Conservation (phyloP, 1,140 invertebrate genomes). For the Drosophila novamexicana region DNA sequence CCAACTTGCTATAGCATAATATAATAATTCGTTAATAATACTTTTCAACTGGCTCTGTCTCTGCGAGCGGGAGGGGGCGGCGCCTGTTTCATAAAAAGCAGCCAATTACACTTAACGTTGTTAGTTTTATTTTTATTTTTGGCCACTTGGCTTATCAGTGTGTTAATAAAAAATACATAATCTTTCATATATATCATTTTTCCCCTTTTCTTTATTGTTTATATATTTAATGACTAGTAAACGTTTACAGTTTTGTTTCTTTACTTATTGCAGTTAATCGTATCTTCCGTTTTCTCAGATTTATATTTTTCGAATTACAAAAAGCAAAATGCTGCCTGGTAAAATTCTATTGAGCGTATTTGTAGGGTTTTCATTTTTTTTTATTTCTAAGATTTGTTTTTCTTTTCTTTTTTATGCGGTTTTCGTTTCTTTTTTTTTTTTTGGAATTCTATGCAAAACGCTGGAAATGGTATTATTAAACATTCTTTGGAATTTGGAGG, state of each 20-base stretch:
- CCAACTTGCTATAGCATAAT: slow-evolving; percentile 76
- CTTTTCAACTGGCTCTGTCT: slow-evolving; percentile 64
- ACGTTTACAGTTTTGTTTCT: slow-evolving; percentile 62
- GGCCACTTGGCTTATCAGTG: slow-evolving; percentile 53
- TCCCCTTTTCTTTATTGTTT: slow-evolving; percentile 25
- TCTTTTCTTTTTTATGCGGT: neutral
- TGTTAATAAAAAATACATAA: slow-evolving; percentile 76
- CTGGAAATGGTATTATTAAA: slow-evolving; percentile 63
- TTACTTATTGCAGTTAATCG: slow-evolving; percentile 41
- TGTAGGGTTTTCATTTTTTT: slow-evolving; percentile 7
- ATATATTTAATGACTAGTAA: slow-evolving; percentile 79
- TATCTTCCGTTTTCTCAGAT: slow-evolving; percentile 9
- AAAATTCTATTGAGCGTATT: slow-evolving; percentile 55
- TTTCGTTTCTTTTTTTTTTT: slow-evolving; percentile 13
- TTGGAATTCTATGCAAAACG: slow-evolving; percentile 34
- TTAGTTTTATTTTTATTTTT: slow-evolving; percentile 2
- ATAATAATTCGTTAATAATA: slow-evolving; percentile 80
- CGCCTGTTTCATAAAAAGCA: slow-evolving; percentile 58
- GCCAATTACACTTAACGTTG: slow-evolving; percentile 26
- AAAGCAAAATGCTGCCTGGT: slow-evolving; percentile 59
- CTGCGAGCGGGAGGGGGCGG: slow-evolving; percentile 12
- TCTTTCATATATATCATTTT: slow-evolving; percentile 42
- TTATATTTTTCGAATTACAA: slow-evolving; percentile 26
- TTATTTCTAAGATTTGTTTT: slow-evolving; percentile 10
- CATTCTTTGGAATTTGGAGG: slow-evolving; percentile 73